Conservation (phyloP, 2,888 invertebrate species). For the Scaptomyza cyrtandrae region DNA sequence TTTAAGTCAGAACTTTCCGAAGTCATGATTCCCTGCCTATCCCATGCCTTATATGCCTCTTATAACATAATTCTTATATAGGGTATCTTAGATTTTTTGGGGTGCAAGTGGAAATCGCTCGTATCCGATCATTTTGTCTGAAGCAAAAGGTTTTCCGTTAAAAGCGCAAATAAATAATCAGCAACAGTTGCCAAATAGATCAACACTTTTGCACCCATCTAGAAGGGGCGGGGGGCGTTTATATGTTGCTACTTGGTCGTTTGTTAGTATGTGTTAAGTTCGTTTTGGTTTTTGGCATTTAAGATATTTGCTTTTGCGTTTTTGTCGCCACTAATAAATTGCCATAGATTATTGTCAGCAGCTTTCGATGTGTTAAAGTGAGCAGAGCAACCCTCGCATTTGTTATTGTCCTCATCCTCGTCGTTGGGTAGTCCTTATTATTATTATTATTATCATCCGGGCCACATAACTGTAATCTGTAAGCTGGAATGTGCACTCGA, state of each 20-base stretch:
- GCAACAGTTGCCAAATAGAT: slow-evolving; percentile 79
- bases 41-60: not conserved
- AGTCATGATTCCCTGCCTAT: not conserved
- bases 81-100: not conserved
- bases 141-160: slow-evolving; percentile 45
- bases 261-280: slow-evolving; percentile 64
- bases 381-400: slow-evolving; percentile 63
- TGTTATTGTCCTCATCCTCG: slow-evolving; percentile 37
- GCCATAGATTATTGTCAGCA: slow-evolving; percentile 73
- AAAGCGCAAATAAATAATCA: slow-evolving; percentile 79
- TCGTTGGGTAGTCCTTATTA: not conserved
- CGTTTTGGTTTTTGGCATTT: slow-evolving; percentile 71
- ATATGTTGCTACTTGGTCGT: slow-evolving; percentile 11
- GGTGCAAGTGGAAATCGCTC: slow-evolving; percentile 27
- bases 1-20: not conserved
- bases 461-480: slow-evolving; percentile 51
- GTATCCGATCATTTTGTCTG: slow-evolving; percentile 44
- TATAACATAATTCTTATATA: not conserved
- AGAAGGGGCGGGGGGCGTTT: slow-evolving; percentile 39
- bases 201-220: slow-evolving; percentile 50
- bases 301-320: slow-evolving; percentile 40
- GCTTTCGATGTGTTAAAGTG: slow-evolving; percentile 47
- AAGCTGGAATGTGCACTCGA: slow-evolving; percentile 41
- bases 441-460: slow-evolving; percentile 22
- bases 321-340: slow-evolving; percentile 64